These are phyloP conservation scores for Apamea crenata DNA, from an alignment of 2,888 invertebrate genomes.

Conservation along the genomic window DNA sequence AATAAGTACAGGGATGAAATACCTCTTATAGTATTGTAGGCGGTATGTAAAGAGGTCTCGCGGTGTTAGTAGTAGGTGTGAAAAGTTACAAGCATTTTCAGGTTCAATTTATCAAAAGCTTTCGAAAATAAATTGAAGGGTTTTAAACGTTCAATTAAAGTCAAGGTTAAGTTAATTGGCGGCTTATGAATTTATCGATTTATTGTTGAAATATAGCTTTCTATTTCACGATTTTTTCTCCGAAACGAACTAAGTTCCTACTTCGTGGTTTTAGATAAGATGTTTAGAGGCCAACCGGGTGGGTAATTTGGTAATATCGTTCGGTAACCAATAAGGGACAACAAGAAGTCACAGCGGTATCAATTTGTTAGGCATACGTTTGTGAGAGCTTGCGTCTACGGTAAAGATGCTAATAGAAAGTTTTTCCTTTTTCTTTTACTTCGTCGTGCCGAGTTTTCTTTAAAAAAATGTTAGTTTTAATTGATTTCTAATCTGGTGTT, in stretches of 20 bases:
- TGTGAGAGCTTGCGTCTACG: neutral
- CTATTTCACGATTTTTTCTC: neutral
- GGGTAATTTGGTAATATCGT: neutral
- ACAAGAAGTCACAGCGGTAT: neutral
- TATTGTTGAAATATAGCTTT: neutral
- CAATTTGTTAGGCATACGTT: neutral
- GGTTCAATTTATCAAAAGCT: neutral
- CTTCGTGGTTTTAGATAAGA: neutral
- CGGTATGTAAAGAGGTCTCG: neutral
- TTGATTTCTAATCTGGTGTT: neutral
- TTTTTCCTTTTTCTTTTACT: constrained; percentile 21
- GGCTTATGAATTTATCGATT: neutral
- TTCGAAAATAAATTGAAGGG: neutral
- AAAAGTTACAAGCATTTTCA: neutral
- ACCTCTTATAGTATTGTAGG: neutral
- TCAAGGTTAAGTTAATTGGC: too few species aligned
- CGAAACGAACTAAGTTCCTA: neutral
- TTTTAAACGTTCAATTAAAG: neutral
- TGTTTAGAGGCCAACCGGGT: neutral
- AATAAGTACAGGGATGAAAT: too few species aligned
- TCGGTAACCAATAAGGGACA: neutral
- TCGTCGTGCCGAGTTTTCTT: neutral
- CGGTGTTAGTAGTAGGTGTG: neutral
- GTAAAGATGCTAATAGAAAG: constrained; percentile 8
- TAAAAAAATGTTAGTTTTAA: neutral